Conservation (phyloP, 1,140 invertebrate genomes). For the Condylostylus longicornis region DNA sequence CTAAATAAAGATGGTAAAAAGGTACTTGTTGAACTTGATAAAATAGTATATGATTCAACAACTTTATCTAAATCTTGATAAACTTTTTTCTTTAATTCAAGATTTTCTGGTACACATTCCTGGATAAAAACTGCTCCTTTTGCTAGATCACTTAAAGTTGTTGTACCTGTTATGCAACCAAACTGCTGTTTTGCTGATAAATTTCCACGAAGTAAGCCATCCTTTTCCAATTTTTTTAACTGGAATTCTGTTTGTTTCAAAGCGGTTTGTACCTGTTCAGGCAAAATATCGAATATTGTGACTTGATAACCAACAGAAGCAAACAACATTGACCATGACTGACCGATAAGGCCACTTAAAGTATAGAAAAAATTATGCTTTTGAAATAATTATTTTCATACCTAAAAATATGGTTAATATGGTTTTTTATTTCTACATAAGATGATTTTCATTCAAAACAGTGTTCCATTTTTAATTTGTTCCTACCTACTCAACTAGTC, state of each 20-base stretch:
- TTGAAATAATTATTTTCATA: background rate
- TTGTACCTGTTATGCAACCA: constrained; percentile 55
- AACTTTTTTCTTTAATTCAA: constrained; percentile 71
- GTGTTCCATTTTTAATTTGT: too few relatives aligned
- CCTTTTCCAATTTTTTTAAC: constrained; percentile 50
- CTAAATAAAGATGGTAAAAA: constrained; percentile 75
- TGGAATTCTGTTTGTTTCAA: constrained; percentile 58
- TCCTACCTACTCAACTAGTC: too few relatives aligned
- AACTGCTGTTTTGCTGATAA: constrained; percentile 59
- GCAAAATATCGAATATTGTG: constrained; percentile 64
- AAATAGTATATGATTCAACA: constrained; percentile 52
- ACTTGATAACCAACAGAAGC: constrained; percentile 82
- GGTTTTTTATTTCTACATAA: too few relatives aligned
- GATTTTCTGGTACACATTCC: constrained; percentile 83
- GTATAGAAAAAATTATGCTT: constrained; percentile 13
- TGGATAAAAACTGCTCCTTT: constrained; percentile 63
- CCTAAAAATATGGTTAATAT: background rate
- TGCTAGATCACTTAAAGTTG: constrained; percentile 45
- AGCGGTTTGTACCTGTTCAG: constrained; percentile 56
- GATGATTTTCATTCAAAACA: too few relatives aligned
- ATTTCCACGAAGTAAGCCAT: constrained; percentile 56
- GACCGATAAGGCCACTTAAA: constrained; percentile 78
- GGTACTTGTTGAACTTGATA: constrained; percentile 85
- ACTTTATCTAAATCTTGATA: constrained; percentile 63
- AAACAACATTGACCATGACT: constrained; percentile 92